Evolutionary conservation across 1,140 invertebrate genomes (phyloP).

Genomic region (Papilio aristodemus): DNA sequence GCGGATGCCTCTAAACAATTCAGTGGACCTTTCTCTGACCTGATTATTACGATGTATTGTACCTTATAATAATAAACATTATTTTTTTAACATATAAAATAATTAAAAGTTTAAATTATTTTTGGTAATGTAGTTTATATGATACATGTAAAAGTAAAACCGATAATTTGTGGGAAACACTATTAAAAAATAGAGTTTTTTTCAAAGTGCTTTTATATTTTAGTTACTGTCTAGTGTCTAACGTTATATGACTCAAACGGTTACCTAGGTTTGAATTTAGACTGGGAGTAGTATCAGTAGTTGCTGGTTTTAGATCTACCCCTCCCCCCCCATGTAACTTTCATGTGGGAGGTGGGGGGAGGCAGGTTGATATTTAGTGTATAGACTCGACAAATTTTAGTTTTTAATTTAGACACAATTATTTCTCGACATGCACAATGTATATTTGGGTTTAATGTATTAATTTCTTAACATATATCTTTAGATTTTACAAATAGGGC

Average conservation of each 20-base stretch:
- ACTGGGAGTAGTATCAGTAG: neutral
- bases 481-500: conserved; percentile 36
- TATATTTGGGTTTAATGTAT: conserved; percentile 16
- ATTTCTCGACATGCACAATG: conserved; percentile 6
- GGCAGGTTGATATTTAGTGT: neutral
- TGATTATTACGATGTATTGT: too few relatives aligned
- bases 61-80: neutral
- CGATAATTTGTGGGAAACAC: neutral
- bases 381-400: neutral
- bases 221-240: too few relatives aligned
- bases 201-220: too few relatives aligned
- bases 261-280: too few relatives aligned
- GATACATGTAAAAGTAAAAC: neutral
- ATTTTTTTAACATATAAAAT: neutral
- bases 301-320: neutral
- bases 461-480: conserved; percentile 22
- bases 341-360: neutral
- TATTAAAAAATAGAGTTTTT: neutral
- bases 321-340: neutral
- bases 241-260: too few relatives aligned
- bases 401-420: neutral
- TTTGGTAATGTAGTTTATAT: conserved; percentile 4
- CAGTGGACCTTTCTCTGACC: too few relatives aligned
- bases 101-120: neutral
- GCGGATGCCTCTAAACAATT: too few relatives aligned